Evolutionary conservation across 2,797 vertebrate species (phyloP), one percentile per base, ranked within the genome.

Genomic region (Pitangus sulphuratus): DNA sequence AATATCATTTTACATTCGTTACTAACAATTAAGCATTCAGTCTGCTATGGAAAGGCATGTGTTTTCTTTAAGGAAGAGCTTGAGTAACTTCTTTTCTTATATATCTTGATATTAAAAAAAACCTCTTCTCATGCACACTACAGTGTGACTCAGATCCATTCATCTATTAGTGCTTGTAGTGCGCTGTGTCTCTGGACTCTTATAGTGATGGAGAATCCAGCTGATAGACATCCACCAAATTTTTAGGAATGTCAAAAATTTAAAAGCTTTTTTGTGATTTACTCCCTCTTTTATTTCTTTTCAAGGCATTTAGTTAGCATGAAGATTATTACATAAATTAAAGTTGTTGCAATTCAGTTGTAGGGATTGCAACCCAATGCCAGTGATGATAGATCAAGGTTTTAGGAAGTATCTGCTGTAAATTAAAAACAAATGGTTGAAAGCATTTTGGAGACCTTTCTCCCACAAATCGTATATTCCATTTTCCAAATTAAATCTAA

Each of bases 401-500:
- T 96, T 96, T 83, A 19, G 79, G 93, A 96, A 94, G 80, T 94
- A 94, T 95, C 82, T 95, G 77, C 80, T 92, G 84, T 89, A 94
- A 95, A 97, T 97, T 76, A 88, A 92, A 91, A 96, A 86, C 96
- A 97, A 97, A 96, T 95, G 96, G 76, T 53, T 78, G 93, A 89
- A 96, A 97, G 96, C 91, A 96, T 98, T 96, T 94, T 89, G 81
- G 66, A 93, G 95, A 96, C 76, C 65, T 95, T 90, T 96, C 96
- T 97, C 97, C 94, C 97, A 96, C 97, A 92, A 96, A 97, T 96
- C 95, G 91, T 96, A 98, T 97, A 97, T 97, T 97, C 91, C 79
- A 87, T 95, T 98, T 96, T 89, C 92, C 96, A 97, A 97, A 98
- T 97, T 97, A 96, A 97, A 97, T 97, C 91, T 97, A 90, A 95